phyloP scores from a whole-genome alignment of 2,888 invertebrate species.

The Lepetodrilus schrolli region DNA sequence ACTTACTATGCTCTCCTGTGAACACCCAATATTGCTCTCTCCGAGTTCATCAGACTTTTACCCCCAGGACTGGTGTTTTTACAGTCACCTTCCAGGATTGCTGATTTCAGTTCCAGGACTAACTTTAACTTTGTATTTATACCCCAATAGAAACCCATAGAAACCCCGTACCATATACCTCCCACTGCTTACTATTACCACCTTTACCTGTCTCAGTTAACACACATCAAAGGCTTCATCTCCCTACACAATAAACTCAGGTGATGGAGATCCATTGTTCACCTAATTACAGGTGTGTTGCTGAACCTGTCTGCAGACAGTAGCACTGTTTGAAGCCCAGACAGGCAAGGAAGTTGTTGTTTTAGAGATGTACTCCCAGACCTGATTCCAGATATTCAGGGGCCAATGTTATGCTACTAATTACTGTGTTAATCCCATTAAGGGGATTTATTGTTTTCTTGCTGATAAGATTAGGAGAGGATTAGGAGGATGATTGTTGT shows the following conservation, averaged over 20 bases:
- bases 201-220: background rate
- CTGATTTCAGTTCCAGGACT: too few relatives aligned
- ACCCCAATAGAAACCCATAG: too few relatives aligned
- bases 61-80: background rate
- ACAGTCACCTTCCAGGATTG: background rate
- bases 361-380: background rate
- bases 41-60: background rate
- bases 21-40: too few relatives aligned
- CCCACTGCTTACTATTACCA: background rate
- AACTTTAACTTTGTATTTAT: too few relatives aligned
- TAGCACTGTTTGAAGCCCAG: background rate
- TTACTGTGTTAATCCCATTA: slow-evolving; percentile 6
- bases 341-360: background rate
- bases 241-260: slow-evolving; percentile 12
- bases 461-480: background rate
- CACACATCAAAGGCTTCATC: slow-evolving; percentile 22
- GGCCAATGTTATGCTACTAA: background rate
- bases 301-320: background rate
- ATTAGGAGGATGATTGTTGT: too few relatives aligned
- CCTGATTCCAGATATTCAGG: background rate
- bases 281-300: slow-evolving; percentile 16
- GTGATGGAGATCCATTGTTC: slow-evolving; percentile 9
- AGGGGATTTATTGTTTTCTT: background rate
- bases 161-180: background rate
- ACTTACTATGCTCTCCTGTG: too few relatives aligned